Percentiles rank a stretch among this genome's conserved stretches.
Evolutionary conservation across 2,888 invertebrate species (phyloP).

Genomic region (Lysandra bellargus): DNA sequence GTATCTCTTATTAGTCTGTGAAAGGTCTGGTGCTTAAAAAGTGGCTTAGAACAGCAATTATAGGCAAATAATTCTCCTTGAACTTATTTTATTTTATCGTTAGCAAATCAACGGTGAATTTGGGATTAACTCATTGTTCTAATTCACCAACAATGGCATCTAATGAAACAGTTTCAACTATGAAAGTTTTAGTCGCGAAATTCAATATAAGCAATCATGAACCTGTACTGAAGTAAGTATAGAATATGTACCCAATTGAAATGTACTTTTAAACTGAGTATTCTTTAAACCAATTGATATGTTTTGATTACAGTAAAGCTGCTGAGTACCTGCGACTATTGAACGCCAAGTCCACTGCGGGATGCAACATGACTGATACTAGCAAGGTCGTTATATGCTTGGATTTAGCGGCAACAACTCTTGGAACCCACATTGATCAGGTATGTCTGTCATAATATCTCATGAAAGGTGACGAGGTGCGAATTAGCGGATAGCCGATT

Average conservation of each 20-base stretch:
- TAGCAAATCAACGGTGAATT: neutral
- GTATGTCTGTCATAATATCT: conserved; percentile 51
- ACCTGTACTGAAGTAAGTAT: conserved; percentile 62
- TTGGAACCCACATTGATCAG: conserved; percentile 76
- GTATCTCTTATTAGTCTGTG: no score
- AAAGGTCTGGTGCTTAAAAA: no score
- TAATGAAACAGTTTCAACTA: conserved; percentile 51
- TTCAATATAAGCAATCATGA: conserved; percentile 64
- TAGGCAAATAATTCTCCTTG: no score
- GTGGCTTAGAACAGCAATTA: no score
- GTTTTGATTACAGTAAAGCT: conserved; percentile 72
- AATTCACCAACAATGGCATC: conserved; percentile 50
- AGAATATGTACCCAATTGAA: neutral
- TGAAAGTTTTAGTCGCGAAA: conserved; percentile 62
- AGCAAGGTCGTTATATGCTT: conserved; percentile 82
- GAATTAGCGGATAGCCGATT: no score
- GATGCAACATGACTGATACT: conserved; percentile 76
- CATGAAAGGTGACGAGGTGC: no score
- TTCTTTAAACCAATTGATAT: no score
- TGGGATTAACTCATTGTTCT: neutral
- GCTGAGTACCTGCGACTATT: conserved; percentile 75
- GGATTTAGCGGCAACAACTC: conserved; percentile 78
- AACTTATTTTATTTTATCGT: no score
- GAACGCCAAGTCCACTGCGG: conserved; percentile 66
- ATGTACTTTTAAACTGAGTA: neutral